Base-by-base conservation (phyloP, 2,888 invertebrate genomes). In the Morpho achilles region DNA sequence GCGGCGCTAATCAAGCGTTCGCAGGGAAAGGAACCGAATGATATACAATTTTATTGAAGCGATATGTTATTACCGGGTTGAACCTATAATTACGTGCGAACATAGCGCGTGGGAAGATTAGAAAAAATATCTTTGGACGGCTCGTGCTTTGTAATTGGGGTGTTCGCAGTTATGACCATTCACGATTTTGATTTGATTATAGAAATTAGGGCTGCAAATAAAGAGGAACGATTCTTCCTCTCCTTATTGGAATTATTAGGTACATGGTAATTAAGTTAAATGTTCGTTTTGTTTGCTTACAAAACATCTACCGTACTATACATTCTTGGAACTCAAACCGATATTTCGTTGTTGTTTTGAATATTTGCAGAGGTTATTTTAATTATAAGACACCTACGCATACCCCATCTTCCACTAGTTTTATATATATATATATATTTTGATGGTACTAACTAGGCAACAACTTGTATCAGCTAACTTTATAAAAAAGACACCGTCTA, bases 31-130 rank as follows among this genome's bases (percentile, higher is more conserved):
- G 72, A 81, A 79, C 77, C 75, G 80, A 88, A 87, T 88, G 87
- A 88, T 90, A 88, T 87, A 89, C 87, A 87, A 87, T 89, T 89
- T 89, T 84, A 88, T 87, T 86, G 86, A 84, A 83, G 86, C 83
- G 86, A 89, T 87, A 82, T 88, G 86, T 90, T 89, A 90, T 90
- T 90, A 90, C 82, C 43, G 79, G 73, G 74, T 79, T 79, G 78
- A 88, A 87, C 87, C 86, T 84, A 82, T 87, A 85, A 90, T 90
- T 89, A 90, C 80, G 72, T 71, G 75, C 74, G 73, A 80, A 82
- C 80, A 81, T 80, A 76, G 79, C 82, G 87, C 89, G 90, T 90
- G 89, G 90, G 89, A 90, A 90, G 78, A 79, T 87, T 87, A 87
- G 85, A 86, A 87, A 90, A 84, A 87, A 87, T 79, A 75, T 75